Conservation (phyloP, 2,797 vertebrate genomes). For the Nothura maculosa region DNA sequence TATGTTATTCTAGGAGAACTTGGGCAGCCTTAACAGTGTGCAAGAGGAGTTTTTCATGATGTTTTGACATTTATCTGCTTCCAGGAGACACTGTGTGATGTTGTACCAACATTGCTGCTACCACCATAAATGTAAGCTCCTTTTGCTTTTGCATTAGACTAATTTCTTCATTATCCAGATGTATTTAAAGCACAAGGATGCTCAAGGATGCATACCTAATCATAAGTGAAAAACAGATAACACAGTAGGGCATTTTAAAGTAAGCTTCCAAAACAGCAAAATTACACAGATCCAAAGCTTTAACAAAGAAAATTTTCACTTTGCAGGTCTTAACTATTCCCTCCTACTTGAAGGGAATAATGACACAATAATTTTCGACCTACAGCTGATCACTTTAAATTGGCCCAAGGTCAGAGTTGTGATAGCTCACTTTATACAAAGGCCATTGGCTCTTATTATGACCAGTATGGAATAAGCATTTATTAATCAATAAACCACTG, state of each 20-base stretch:
- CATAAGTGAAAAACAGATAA: constrained; percentile 47
- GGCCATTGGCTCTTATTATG: neutral
- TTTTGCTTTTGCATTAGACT: constrained; percentile 33
- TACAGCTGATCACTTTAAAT: constrained; percentile 45
- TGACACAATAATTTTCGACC: constrained; percentile 54
- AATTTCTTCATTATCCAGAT: constrained; percentile 27
- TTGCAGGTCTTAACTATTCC: neutral
- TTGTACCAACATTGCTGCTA: constrained; percentile 51
- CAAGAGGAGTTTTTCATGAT: constrained; percentile 40
- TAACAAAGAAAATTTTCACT: constrained; percentile 29
- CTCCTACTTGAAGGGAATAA: constrained; percentile 1
- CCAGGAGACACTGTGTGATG: constrained; percentile 34
- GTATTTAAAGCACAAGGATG: constrained; percentile 24
- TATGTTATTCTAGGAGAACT: constrained; percentile 14
- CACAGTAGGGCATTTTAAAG: constrained; percentile 52
- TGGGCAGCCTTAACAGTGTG: neutral
- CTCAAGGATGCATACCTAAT: neutral
- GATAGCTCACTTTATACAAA: constrained; percentile 6
- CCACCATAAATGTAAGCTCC: constrained; percentile 8
- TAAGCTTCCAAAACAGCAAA: constrained; percentile 12
- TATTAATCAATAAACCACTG: neutral
- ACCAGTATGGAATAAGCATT: neutral
- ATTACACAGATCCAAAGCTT: constrained; percentile 4
- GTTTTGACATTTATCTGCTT: constrained; percentile 63
- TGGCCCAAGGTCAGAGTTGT: neutral